Conservation (phyloP, 2,888 invertebrate genomes). For the Calameuta filiformis region DNA sequence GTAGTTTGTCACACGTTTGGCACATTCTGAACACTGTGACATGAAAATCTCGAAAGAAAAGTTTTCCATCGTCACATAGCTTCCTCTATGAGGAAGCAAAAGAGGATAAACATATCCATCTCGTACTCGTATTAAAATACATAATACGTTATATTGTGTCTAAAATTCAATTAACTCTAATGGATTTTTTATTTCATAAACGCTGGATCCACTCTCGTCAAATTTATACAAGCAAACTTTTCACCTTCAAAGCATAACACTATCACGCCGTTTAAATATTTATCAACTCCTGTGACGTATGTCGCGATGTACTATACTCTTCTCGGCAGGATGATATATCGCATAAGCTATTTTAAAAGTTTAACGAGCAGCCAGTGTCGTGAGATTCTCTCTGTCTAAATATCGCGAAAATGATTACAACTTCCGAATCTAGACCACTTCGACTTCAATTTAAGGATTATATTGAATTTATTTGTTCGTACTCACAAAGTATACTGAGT, state of each 20-base stretch:
- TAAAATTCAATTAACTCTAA: neutral
- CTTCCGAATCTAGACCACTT: slow-evolving; percentile 11
- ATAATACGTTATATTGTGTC: neutral
- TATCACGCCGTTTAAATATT: neutral
- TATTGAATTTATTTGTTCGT: slow-evolving; percentile 29
- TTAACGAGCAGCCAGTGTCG: neutral
- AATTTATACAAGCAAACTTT: neutral
- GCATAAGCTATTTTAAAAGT: neutral
- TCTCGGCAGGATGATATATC: neutral
- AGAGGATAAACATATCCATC: too few relatives aligned
- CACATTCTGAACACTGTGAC: too few relatives aligned
- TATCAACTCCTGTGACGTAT: neutral
- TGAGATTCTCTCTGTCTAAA: neutral
- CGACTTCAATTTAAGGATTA: slow-evolving; percentile 28
- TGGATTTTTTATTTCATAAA: neutral
- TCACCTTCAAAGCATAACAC: neutral
- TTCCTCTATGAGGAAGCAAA: too few relatives aligned
- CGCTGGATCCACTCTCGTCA: neutral
- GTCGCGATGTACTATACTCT: neutral
- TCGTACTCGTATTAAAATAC: too few relatives aligned
- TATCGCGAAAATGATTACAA: neutral
- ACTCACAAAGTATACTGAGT: slow-evolving; percentile 30
- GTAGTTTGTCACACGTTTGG: too few relatives aligned
- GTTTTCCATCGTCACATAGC: too few relatives aligned
- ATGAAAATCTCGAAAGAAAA: too few relatives aligned